Evolutionary conservation across 2,797 vertebrate genomes (phyloP).

Genomic region (Odontamblyopus lacepedii): DNA sequence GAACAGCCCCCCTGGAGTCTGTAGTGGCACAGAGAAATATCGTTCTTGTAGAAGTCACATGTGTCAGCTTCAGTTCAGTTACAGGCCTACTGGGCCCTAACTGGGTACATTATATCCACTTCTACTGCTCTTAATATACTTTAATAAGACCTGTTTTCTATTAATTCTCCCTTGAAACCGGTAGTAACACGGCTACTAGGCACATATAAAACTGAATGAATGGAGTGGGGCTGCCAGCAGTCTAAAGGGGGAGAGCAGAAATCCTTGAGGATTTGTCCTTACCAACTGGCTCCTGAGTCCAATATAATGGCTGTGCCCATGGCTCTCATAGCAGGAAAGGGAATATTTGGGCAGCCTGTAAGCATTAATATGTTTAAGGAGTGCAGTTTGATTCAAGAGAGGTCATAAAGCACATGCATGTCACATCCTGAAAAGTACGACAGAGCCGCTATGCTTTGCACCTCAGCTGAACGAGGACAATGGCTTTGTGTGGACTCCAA

Average conservation of each 20-base stretch:
- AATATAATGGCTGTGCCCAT: constrained; percentile 74
- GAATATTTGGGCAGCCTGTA: constrained; percentile 69
- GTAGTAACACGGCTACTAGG: constrained; percentile 81
- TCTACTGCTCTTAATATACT: constrained; percentile 72
- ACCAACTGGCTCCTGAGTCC: constrained; percentile 75
- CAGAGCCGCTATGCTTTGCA: constrained; percentile 43
- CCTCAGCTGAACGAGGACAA: constrained; percentile 59
- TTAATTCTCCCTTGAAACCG: constrained; percentile 83
- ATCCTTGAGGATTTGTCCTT: constrained; percentile 74
- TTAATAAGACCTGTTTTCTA: constrained; percentile 83
- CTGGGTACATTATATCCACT: constrained; percentile 72
- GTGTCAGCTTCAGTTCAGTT: constrained; percentile 70
- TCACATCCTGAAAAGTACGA: constrained; percentile 74
- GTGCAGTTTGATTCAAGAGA: constrained; percentile 62
- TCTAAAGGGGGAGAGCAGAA: constrained; percentile 61
- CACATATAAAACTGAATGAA: constrained; percentile 81
- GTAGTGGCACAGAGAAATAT: constrained; percentile 55
- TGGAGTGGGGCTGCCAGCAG: constrained; percentile 74
- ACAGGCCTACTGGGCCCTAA: constrained; percentile 71
- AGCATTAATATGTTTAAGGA: constrained; percentile 74
- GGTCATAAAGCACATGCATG: constrained; percentile 75
- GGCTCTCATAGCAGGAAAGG: constrained; percentile 72
- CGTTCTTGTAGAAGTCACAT: constrained; percentile 61
- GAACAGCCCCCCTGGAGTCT: constrained; percentile 53
- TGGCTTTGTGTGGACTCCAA: constrained; percentile 71